Evolutionary conservation across 1,140 invertebrate genomes (phyloP), one percentile per base, ranked within the genome.

Genomic region (Drosophila dunni): DNA sequence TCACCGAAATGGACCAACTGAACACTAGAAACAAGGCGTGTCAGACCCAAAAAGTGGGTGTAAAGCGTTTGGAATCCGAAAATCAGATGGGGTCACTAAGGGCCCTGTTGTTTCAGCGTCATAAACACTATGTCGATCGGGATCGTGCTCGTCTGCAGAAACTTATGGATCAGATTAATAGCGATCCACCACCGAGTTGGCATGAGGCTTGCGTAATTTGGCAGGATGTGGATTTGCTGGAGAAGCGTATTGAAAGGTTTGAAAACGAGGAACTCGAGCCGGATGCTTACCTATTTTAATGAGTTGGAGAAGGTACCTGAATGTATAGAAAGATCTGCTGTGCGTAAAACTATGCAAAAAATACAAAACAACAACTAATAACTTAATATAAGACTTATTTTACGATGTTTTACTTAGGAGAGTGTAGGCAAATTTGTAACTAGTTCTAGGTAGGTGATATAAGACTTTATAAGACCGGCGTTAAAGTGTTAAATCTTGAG

Each of bases 151-250:
- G 61, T 0, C 15, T 70, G 4, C 24, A 38, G 44, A 58, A 50
- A 2, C 60, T 70, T 0, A 10, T 44, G 10, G 33, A 42, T 0
- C 9, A 17, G 11, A 68, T 68, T 7, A 70, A 62, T 34, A 9
- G 7, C 10, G 54, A 70, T 56, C 67, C 57, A 24, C 67, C 67
- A 11, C 57, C 67, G 8, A 45, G n/a, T 4, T 68, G 65, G 64
- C 9, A 44, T 2, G 36, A 17, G 4, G 46, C 54, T 29, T 34
- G 44, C 6, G 8, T 40, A 10, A 48, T 67, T 36, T 68, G 65
- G 65, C 36, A 51, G 15, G 46, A 68, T n/a, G 56, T 68, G 0
- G 65, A 68, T 33, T 11, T 36, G 11, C 3, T 68, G 7, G 65
- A 68, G 11, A 34, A 34, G 2, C 54, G 56, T 7, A 68, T 68